These are phyloP conservation scores for Campoplex capitator DNA, from an alignment of 2,888 invertebrate genomes.

Conservation along the genomic window DNA sequence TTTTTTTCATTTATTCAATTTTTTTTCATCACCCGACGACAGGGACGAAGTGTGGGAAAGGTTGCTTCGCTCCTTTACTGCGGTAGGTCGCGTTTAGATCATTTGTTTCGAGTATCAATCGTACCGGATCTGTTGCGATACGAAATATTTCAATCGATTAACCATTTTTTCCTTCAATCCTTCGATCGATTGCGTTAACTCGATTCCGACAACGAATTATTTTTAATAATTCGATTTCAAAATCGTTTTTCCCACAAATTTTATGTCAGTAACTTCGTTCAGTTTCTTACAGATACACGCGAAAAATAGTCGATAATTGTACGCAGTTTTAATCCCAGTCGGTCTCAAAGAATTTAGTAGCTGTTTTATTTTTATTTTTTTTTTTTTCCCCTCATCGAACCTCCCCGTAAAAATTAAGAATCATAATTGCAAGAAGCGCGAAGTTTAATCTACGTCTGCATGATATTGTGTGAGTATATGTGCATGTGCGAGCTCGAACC, in stretches of 20 bases:
- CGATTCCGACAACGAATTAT: background rate
- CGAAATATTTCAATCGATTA: slow-evolving; percentile 1
- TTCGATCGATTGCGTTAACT: background rate
- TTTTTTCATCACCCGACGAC: slow-evolving; percentile 5
- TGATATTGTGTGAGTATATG: background rate
- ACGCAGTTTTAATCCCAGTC: background rate
- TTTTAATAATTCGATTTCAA: background rate
- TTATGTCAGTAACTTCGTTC: background rate
- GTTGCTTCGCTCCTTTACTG: slow-evolving; percentile 34
- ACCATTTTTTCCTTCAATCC: background rate
- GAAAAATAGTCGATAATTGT: background rate
- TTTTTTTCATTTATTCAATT: background rate
- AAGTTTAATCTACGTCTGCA: slow-evolving; percentile 51
- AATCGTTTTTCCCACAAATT: background rate
- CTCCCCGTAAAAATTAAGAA: slow-evolving; percentile 9
- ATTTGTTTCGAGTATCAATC: slow-evolving; percentile 11
- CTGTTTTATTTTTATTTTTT: background rate
- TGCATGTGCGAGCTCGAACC: slow-evolving; percentile 23
- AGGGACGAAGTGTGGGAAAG: slow-evolving; percentile 50
- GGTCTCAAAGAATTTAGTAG: background rate
- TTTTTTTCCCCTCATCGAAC: background rate
- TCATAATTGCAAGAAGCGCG: slow-evolving; percentile 56
- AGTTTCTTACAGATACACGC: background rate
- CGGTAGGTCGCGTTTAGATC: slow-evolving; percentile 18
- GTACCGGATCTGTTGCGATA: background rate